Percentiles rank a stretch among this genome's conserved stretches.
phyloP scores from a whole-genome alignment of 2,797 vertebrate genomes.

The Acrossocheilus fasciatus region DNA sequence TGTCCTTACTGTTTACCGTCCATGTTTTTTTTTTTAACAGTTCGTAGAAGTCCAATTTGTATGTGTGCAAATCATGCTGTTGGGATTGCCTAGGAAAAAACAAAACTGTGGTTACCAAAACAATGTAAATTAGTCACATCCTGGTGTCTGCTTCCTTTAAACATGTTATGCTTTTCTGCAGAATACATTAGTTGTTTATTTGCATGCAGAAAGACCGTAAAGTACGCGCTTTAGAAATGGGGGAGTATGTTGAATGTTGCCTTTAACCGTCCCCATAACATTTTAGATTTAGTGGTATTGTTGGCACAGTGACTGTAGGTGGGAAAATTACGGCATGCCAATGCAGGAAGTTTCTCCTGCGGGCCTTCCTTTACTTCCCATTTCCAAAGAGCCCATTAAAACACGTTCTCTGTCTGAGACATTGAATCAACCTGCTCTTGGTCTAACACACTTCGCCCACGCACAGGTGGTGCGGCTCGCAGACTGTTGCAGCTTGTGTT shows the following conservation, averaged over 20 bases:
- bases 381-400: constrained; percentile 18
- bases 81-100: neutral
- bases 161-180: neutral
- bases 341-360: constrained; percentile 21
- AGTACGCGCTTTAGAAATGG: neutral
- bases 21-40: neutral
- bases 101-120: constrained; percentile 10
- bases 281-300: neutral
- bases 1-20: neutral
- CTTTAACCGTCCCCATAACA: neutral
- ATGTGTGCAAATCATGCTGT: neutral
- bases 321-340: neutral
- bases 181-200: constrained; percentile 6
- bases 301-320: constrained; percentile 1
- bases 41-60: neutral
- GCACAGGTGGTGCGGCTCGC: constrained; percentile 20
- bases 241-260: neutral
- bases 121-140: neutral
- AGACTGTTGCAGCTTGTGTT: constrained; percentile 23
- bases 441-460: constrained; percentile 32
- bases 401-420: constrained; percentile 26
- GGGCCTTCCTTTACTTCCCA: constrained; percentile 23
- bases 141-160: constrained; percentile 1
- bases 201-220: neutral
- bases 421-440: constrained; percentile 21